Percentiles rank a stretch among this genome's conserved stretches.
phyloP scores from a whole-genome alignment of 2,797 vertebrate genomes.

The Phylloscopus collybita region DNA sequence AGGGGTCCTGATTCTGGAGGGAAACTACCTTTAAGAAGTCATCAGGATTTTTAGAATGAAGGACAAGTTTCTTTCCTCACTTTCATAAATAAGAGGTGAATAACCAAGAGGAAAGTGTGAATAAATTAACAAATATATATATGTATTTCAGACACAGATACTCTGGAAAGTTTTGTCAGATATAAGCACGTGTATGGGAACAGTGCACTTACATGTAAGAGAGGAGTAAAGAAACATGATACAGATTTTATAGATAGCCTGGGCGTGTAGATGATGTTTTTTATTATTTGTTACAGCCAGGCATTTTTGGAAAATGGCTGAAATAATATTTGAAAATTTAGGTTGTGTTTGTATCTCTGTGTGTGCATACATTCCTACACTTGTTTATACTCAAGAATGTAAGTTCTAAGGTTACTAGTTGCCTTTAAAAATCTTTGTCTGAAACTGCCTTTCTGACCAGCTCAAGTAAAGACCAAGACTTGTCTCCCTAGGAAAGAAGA shows the following conservation, averaged over 20 bases:
- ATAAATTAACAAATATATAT: background rate
- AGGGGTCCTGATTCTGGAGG: background rate
- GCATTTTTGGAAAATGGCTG: background rate
- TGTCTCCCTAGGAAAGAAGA: background rate
- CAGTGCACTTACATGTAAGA: background rate
- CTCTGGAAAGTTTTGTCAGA: background rate
- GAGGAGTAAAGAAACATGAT: background rate
- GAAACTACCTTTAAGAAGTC: background rate
- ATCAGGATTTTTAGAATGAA: background rate
- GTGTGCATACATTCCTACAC: background rate
- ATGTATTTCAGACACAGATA: background rate
- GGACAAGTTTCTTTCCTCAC: background rate
- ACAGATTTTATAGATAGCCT: background rate
- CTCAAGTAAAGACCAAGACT: background rate
- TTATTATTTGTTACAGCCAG: background rate
- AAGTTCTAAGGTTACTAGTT: background rate
- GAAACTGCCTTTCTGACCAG: background rate
- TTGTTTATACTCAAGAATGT: background rate
- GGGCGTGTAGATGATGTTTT: background rate
- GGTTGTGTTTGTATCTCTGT: background rate
- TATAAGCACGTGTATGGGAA: background rate
- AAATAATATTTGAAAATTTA: background rate
- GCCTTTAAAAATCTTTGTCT: background rate
- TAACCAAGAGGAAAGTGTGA: background rate
- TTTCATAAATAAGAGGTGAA: background rate